Evolutionary conservation across 2,888 invertebrate genomes (phyloP).

Genomic region (Marasmarcha lunaedactyla): DNA sequence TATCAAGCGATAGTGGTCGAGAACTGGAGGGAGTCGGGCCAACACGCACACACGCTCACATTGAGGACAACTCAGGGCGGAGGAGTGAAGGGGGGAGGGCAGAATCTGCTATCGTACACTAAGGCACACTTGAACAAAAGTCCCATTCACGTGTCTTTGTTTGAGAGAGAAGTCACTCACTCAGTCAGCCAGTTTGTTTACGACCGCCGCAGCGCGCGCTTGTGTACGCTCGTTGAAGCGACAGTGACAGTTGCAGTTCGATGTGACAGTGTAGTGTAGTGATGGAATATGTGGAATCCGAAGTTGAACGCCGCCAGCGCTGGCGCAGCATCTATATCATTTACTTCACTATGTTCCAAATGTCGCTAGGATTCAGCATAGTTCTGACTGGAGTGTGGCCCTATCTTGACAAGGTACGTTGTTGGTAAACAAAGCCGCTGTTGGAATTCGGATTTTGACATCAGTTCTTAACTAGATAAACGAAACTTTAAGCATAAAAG

Average conservation of each 20-base stretch:
- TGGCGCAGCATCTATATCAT: constrained; percentile 85
- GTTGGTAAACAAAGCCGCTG: not conserved
- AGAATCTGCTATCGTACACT: too few relatives aligned
- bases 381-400: constrained; percentile 91
- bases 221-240: not conserved
- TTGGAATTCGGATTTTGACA: not conserved
- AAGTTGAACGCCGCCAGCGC: constrained; percentile 74
- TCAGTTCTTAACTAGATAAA: too few relatives aligned
- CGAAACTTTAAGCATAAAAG: too few relatives aligned
- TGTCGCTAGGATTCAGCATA: constrained; percentile 90
- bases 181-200: not conserved
- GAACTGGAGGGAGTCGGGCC: too few relatives aligned
- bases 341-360: constrained; percentile 91
- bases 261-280: not conserved
- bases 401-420: constrained; percentile 82
- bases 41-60: too few relatives aligned
- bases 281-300: constrained; percentile 71
- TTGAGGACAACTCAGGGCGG: too few relatives aligned
- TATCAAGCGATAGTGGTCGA: constrained; percentile 2
- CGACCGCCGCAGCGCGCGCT: not conserved
- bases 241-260: not conserved
- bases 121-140: too few relatives aligned
- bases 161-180: too few relatives aligned
- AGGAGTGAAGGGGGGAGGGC: too few relatives aligned
- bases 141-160: too few relatives aligned